These are phyloP conservation scores for Acleris laterana DNA, from an alignment of 2,888 invertebrate species.

Conservation along the genomic window DNA sequence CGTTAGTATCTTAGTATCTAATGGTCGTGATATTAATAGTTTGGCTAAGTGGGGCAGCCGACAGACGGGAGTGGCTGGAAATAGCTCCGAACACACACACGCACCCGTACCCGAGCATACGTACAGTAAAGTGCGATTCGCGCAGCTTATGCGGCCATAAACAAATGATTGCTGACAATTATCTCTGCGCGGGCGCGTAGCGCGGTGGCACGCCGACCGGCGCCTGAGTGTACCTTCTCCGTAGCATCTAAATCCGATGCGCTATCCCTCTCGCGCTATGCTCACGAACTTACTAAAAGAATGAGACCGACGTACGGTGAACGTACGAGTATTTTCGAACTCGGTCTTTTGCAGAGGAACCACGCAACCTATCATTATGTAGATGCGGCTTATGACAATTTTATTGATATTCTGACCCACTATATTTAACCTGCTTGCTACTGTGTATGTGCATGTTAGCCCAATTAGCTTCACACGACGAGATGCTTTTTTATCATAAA, in stretches of 20 bases:
- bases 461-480: neutral
- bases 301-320: no score
- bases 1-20: slow-evolving; percentile 28
- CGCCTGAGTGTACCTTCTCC: neutral
- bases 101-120: neutral
- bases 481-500: neutral
- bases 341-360: no score
- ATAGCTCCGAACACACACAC: slow-evolving; percentile 57
- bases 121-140: slow-evolving; percentile 61
- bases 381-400: slow-evolving; percentile 31
- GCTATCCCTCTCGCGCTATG: no score
- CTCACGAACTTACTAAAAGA: no score
- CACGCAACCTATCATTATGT: slow-evolving; percentile 23
- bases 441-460: neutral
- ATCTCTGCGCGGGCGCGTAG: slow-evolving; percentile 47
- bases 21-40: slow-evolving; percentile 36
- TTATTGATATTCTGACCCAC: slow-evolving; percentile 28
- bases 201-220: slow-evolving; percentile 40
- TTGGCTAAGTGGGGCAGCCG: slow-evolving; percentile 61
- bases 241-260: no score
- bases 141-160: slow-evolving; percentile 66
- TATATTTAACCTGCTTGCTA: neutral
- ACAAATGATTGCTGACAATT: slow-evolving; percentile 75
- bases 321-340: no score
- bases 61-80: slow-evolving; percentile 59